Evolutionary conservation across 1,140 invertebrate genomes (phyloP).

Genomic region (Drosophila quadrilineata): DNA sequence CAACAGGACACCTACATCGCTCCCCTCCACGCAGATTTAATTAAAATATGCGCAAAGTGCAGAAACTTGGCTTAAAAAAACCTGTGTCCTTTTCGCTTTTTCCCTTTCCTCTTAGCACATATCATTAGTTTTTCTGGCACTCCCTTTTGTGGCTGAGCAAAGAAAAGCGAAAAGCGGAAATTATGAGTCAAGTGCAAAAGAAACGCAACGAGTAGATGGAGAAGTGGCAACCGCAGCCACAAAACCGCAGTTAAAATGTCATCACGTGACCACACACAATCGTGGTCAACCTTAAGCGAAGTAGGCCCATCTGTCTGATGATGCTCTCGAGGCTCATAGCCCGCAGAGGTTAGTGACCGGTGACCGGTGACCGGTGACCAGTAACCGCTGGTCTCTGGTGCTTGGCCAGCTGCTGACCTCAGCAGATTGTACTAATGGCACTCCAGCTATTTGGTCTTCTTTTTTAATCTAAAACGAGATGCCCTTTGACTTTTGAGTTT

Average conservation of each 20-base stretch:
- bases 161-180: slow-evolving; percentile 24
- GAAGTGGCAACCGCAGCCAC: slow-evolving; percentile 3
- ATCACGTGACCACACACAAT: slow-evolving; percentile 71
- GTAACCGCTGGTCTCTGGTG: no score
- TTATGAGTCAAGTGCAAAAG: slow-evolving; percentile 29
- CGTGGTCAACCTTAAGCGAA: slow-evolving; percentile 29
- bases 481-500: not conserved
- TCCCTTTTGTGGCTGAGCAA: slow-evolving; percentile 3
- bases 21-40: slow-evolving; percentile 30
- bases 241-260: slow-evolving; percentile 49
- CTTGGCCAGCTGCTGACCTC: not conserved
- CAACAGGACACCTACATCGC: slow-evolving; percentile 20
- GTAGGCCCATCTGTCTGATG: slow-evolving; percentile 25
- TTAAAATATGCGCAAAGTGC: slow-evolving; percentile 29
- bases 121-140: slow-evolving; percentile 15
- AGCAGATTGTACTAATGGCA: slow-evolving; percentile 51
- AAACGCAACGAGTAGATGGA: no score
- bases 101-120: not conserved
- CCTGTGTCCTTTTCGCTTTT: not conserved
- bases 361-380: no score
- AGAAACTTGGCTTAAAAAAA: slow-evolving; percentile 14
- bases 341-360: no score
- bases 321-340: slow-evolving; percentile 26
- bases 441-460: slow-evolving; percentile 45
- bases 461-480: not conserved